These are phyloP conservation scores for Teleogryllus occipitalis DNA, from an alignment of 1,140 invertebrate species.

Conservation along the genomic window DNA sequence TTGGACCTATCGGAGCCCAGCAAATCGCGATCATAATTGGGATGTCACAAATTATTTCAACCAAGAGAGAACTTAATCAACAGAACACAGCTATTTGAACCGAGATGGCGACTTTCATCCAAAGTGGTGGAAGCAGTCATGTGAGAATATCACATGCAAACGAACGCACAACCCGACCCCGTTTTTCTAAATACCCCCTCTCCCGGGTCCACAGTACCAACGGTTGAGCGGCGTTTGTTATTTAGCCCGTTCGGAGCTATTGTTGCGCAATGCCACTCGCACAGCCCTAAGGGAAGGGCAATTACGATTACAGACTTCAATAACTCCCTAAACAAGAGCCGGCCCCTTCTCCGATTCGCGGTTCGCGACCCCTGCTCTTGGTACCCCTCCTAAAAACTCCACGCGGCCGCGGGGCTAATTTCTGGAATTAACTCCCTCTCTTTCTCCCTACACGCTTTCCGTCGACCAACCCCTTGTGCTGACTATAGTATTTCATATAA, in stretches of 20 bases:
- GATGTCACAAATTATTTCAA: background rate
- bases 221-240: background rate
- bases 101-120: background rate
- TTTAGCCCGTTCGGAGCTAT: background rate
- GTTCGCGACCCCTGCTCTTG: background rate
- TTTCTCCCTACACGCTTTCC: no score
- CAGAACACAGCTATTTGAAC: background rate
- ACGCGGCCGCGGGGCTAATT: background rate
- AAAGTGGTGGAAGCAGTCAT: background rate
- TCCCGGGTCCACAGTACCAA: background rate
- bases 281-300: background rate
- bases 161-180: background rate
- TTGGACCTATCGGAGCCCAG: no score
- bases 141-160: background rate
- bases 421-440: background rate
- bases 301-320: slow-evolving; percentile 1
- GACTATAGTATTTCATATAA: slow-evolving; percentile 1
- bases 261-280: background rate
- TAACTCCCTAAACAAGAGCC: background rate
- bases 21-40: background rate
- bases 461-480: background rate
- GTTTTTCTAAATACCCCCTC: no score
- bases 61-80: background rate
- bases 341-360: background rate
- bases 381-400: no score